Evolutionary conservation across 2,888 invertebrate species (phyloP).

Genomic region (Apamea sordens): DNA sequence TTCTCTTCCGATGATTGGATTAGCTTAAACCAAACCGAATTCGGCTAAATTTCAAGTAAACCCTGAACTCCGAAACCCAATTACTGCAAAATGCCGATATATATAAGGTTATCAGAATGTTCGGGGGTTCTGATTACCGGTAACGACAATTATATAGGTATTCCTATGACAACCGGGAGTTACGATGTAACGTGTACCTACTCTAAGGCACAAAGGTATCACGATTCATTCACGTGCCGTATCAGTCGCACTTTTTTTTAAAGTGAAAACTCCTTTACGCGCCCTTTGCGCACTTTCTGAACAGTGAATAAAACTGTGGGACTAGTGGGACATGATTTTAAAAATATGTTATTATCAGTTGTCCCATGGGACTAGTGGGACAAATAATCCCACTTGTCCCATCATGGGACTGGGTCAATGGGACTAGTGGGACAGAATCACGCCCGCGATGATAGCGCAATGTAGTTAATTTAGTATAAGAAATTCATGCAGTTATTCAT

Average conservation of each 20-base stretch:
- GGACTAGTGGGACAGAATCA: too few species aligned
- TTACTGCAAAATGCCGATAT: conserved; percentile 30
- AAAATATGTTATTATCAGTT: too few species aligned
- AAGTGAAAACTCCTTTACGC: not conserved
- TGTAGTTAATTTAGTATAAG: too few species aligned
- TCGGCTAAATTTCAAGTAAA: conserved; percentile 27
- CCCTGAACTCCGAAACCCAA: conserved; percentile 33
- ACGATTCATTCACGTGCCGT: not conserved
- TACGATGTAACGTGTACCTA: not conserved
- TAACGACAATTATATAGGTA: conserved; percentile 9
- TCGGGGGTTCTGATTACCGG: conserved; percentile 32
- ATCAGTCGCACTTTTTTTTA: not conserved
- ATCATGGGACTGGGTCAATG: too few species aligned
- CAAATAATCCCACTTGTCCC: too few species aligned
- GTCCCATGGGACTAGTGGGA: too few species aligned
- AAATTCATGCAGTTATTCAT: not conserved
- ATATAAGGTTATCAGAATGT: conserved; percentile 39
- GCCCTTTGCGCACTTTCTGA: not conserved
- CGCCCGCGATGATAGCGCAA: not conserved
- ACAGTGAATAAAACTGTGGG: not conserved
- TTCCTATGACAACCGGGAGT: not conserved
- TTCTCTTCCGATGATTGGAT: not conserved
- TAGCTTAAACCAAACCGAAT: conserved; percentile 17
- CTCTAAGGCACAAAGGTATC: not conserved
- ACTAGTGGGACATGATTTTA: too few species aligned